Evolutionary conservation across 1,140 invertebrate genomes (phyloP).

Genomic region (Hesperophylax magnus): DNA sequence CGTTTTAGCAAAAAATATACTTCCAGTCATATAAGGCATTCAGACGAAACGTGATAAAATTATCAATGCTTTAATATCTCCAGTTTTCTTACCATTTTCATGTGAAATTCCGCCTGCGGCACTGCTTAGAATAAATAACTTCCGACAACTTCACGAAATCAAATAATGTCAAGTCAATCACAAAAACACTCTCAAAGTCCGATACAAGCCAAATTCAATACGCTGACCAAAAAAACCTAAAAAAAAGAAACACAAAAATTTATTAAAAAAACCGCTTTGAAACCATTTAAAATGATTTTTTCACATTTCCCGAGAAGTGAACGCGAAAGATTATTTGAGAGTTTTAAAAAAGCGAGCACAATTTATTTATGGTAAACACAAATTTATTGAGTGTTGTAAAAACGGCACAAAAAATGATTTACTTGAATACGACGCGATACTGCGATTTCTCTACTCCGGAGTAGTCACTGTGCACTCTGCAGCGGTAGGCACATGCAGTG

Average conservation of each 20-base stretch:
- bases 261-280: neutral
- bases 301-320: neutral
- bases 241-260: conserved; percentile 19
- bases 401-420: conserved; percentile 17
- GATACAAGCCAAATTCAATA: neutral
- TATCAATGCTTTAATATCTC: conserved; percentile 3
- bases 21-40: neutral
- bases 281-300: conserved; percentile 9
- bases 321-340: neutral
- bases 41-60: neutral
- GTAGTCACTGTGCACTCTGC: no score
- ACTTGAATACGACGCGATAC: neutral
- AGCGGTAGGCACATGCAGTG: neutral
- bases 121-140: neutral
- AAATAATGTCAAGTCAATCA: conserved; percentile 7
- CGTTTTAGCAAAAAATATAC: no score
- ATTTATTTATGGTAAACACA: neutral
- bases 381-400: neutral
- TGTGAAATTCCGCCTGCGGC: neutral
- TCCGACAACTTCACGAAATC: conserved; percentile 21
- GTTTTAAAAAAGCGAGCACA: neutral
- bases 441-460: conserved; percentile 5
- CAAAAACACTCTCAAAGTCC: conserved; percentile 16
- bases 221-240: conserved; percentile 4
- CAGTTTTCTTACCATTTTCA: conserved; percentile 28